Conservation (phyloP, 53 echinoderm and acorn worm genomes). For the Echinarachnius parma region DNA sequence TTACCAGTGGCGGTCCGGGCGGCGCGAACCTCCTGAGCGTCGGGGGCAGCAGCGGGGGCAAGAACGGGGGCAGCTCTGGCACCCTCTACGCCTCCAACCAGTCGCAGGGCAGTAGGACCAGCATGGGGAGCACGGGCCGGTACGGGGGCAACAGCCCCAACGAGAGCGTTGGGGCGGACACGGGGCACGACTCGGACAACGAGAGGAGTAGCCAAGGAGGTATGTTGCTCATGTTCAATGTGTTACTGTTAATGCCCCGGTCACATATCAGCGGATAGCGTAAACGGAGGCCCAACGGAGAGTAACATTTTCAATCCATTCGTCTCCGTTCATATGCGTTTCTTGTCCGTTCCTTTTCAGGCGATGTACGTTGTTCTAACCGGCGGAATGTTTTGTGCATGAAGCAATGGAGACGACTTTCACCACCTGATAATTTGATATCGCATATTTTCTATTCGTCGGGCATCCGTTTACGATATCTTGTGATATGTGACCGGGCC, state of each 20-base stretch:
- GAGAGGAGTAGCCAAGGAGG: constrained; percentile 71
- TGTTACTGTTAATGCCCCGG: not conserved
- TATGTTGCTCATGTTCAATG: not conserved
- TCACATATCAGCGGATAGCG: too few species aligned
- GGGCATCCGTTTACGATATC: too few species aligned
- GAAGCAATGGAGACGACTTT: too few species aligned
- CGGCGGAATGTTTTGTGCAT: too few species aligned
- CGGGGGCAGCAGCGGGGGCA: constrained; percentile 39
- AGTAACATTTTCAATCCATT: too few species aligned
- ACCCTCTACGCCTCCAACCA: constrained; percentile 80
- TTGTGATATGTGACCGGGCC: too few species aligned
- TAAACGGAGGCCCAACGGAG: too few species aligned
- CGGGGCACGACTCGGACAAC: constrained; percentile 80
- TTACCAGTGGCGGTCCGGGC: constrained; percentile 70
- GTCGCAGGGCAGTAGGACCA: constrained; percentile 74
- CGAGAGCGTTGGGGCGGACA: constrained; percentile 79
- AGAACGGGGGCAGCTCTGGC: constrained; percentile 45
- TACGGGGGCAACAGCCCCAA: constrained; percentile 82
- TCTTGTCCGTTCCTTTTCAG: too few species aligned
- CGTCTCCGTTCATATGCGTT: too few species aligned
- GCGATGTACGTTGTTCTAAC: too few species aligned
- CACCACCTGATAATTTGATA: too few species aligned
- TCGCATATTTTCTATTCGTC: too few species aligned
- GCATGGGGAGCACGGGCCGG: constrained; percentile 85
- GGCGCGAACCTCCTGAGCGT: constrained; percentile 29